phyloP scores from a whole-genome alignment of 2,113 vertebrate species.

The Grantiella picta region DNA sequence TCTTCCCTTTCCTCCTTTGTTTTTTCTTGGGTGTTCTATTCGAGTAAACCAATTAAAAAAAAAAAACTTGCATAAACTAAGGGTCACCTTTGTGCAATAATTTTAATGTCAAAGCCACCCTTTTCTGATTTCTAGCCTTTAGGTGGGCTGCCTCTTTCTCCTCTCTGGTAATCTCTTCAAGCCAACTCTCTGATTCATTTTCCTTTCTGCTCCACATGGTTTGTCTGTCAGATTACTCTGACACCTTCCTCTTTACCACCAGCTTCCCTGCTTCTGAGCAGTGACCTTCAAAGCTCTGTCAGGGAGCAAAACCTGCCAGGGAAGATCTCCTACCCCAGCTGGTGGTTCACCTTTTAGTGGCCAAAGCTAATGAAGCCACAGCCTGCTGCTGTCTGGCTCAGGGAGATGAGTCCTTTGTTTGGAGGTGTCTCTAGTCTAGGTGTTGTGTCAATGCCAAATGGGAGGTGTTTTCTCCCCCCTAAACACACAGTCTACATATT shows the following conservation, averaged over 20 bases:
- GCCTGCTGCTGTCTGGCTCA: background rate
- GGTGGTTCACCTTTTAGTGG: background rate
- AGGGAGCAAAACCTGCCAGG: background rate
- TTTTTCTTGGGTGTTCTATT: rapidly evolving
- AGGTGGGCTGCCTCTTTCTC: background rate
- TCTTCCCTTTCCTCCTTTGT: background rate
- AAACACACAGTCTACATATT: rapidly evolving
- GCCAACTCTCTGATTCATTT: background rate
- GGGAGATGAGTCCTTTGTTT: background rate
- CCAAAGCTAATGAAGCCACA: background rate
- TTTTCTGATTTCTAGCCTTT: background rate
- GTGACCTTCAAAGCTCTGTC: background rate
- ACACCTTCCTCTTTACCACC: background rate
- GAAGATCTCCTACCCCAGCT: background rate
- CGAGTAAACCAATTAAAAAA: background rate
- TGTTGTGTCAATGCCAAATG: background rate
- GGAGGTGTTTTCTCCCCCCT: background rate
- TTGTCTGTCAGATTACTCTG: background rate
- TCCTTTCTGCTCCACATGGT: background rate
- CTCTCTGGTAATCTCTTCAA: background rate
- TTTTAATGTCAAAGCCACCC: background rate
- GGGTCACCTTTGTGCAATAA: background rate
- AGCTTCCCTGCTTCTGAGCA: background rate
- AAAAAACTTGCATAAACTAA: background rate
- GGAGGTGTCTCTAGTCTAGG: background rate